Conservation (phyloP, 2,113 vertebrate genomes). For the Atractosteus spatula region DNA sequence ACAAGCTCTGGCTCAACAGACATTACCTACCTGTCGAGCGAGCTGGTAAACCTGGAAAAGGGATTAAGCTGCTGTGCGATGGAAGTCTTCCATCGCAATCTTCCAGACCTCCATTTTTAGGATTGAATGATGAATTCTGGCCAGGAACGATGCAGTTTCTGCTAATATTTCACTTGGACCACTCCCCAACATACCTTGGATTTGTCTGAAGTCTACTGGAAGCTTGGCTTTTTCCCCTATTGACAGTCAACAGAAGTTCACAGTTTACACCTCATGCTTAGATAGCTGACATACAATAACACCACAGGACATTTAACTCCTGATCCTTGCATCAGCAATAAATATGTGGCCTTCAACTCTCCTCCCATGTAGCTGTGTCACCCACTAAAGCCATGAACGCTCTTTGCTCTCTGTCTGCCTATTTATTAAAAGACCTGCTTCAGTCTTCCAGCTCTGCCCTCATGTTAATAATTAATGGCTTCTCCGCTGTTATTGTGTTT, state of each 20-base stretch:
- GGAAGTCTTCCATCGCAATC: too few relatives aligned
- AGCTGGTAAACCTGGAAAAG: too few relatives aligned
- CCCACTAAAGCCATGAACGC: background rate
- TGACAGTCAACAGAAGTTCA: background rate
- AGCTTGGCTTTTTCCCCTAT: background rate
- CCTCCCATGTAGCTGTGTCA: background rate
- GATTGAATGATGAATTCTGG: too few relatives aligned
- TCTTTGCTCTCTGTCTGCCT: background rate
- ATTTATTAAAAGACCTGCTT: conserved; percentile 9
- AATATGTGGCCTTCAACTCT: background rate
- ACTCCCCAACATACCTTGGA: too few relatives aligned
- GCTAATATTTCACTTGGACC: too few relatives aligned
- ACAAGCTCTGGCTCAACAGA: too few relatives aligned
- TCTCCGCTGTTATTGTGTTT: conserved; percentile 12
- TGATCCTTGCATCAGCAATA: background rate
- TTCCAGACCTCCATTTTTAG: too few relatives aligned
- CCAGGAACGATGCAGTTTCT: too few relatives aligned
- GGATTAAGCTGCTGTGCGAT: too few relatives aligned
- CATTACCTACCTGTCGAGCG: too few relatives aligned
- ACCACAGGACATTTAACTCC: background rate
- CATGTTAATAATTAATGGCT: conserved; percentile 14
- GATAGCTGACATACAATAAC: background rate
- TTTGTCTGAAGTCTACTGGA: background rate
- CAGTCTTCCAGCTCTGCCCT: conserved; percentile 11
- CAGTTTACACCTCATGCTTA: background rate